Base-by-base conservation (phyloP, 2,113 vertebrate genomes). In the Apus apus region DNA sequence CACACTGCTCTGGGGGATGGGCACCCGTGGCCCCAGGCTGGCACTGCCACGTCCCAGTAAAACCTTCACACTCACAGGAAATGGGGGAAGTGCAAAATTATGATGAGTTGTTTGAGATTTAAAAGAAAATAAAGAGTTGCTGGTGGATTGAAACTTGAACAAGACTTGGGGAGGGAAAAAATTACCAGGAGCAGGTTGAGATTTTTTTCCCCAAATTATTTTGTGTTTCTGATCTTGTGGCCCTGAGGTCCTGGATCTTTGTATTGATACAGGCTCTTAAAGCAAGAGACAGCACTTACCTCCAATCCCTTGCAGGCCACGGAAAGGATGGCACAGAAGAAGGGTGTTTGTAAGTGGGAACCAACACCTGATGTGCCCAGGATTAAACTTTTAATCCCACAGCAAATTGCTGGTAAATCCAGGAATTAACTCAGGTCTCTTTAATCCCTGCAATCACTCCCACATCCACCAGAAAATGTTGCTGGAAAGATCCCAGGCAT, bases 61-160 rank as follows among this genome's bases (percentile, higher is more conserved):
- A 82, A 48, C 57, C 53, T 57, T 11, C 3, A 57, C 11, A 88
- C 61, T 50, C 48, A 25, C 25, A 0, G 13, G 13, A 65, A 94
- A 64, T 0, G 8, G 62, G 40, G 66, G 56, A 74, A 75, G 62
- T 27, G 26, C 27, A 86, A 81, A 89, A 83, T 65, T 85, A 94
- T 87, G 65, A 94, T 85, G 62, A 82, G 84, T 76, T 80, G 91
- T 85, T 96, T 88, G 90, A 76, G 87, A 13, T 65, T 65, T 32
- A 53, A 38, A 75, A 50, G 85, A 68, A 87, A 78, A 80, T 43
- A 32, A n/a, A 73, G 79, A 70, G 30, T 93, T 25, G 66, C 67
- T 70, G 71, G 54, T 34, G 29, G 43, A 53, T 12, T 71, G 61
- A 46, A 82, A 64, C 48, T 70, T 43, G 13, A 64, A 46, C 2